Percentiles rank a stretch among this genome's conserved stretches.
These are phyloP conservation scores for Thamnophis sirtalis DNA, from an alignment of 2,113 vertebrate genomes.

Conservation along the genomic window DNA sequence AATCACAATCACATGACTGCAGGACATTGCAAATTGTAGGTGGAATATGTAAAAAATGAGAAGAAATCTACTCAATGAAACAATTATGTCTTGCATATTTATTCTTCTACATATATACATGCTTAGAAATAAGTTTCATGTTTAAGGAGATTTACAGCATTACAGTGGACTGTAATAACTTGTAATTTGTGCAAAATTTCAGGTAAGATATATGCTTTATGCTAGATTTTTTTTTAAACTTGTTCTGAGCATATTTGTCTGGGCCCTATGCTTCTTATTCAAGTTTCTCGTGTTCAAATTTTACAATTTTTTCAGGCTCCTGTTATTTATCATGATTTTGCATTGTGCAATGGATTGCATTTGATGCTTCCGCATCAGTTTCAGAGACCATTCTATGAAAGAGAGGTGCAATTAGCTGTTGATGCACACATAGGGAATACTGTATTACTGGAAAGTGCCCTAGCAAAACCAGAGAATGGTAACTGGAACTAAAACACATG, in stretches of 20 bases:
- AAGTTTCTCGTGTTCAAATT: background rate
- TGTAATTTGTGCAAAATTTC: background rate
- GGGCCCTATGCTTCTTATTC: background rate
- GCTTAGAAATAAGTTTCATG: background rate
- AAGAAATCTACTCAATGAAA: background rate
- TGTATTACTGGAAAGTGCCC: background rate
- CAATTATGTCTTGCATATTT: background rate
- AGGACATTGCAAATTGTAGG: background rate
- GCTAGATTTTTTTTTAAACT: background rate
- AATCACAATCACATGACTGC: background rate
- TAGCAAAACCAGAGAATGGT: background rate
- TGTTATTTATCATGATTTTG: background rate
- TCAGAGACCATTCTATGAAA: background rate
- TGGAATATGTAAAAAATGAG: background rate
- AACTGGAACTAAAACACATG: background rate
- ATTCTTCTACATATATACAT: background rate
- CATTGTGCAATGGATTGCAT: background rate
- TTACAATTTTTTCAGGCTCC: background rate
- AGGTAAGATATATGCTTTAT: background rate
- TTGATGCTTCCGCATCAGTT: background rate
- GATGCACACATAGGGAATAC: background rate
- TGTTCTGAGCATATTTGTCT: background rate
- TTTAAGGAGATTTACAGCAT: background rate
- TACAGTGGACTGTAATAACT: background rate
- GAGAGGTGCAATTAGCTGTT: background rate